Conservation (phyloP, 1,140 invertebrate genomes). For the Trinorchestia longiramus region DNA sequence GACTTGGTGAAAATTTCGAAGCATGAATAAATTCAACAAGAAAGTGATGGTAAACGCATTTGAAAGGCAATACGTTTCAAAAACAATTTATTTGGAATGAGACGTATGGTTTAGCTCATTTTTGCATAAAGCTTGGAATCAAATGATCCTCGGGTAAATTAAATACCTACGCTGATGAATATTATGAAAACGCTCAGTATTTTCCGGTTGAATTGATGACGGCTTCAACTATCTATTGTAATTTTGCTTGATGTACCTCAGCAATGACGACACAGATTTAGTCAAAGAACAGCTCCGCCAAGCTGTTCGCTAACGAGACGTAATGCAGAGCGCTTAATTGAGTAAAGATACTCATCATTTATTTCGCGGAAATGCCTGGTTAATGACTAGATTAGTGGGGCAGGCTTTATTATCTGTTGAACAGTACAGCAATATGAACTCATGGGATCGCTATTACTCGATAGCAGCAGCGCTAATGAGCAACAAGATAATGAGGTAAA, state of each 20-base stretch:
- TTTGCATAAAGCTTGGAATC: no score
- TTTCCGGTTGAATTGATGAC: no score
- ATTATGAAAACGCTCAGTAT: no score
- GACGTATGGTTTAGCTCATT: no score
- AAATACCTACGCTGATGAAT: no score
- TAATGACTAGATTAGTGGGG: background rate
- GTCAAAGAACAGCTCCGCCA: background rate
- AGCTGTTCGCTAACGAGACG: background rate
- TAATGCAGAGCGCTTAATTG: background rate
- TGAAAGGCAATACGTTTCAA: no score
- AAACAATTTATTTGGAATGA: no score
- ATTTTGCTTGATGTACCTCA: background rate
- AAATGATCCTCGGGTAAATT: no score
- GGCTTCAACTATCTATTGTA: no score
- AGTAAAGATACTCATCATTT: background rate
- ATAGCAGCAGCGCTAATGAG: background rate
- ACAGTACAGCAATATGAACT: background rate
- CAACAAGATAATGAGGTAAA: background rate
- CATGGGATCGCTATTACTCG: background rate
- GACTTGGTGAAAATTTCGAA: no score
- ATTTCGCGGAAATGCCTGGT: background rate
- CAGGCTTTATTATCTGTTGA: background rate
- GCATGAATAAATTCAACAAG: no score
- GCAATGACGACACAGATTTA: background rate
- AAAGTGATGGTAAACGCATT: no score